phyloP scores from a whole-genome alignment of 2,888 invertebrate species.

The Synanthedon formicaeformis region DNA sequence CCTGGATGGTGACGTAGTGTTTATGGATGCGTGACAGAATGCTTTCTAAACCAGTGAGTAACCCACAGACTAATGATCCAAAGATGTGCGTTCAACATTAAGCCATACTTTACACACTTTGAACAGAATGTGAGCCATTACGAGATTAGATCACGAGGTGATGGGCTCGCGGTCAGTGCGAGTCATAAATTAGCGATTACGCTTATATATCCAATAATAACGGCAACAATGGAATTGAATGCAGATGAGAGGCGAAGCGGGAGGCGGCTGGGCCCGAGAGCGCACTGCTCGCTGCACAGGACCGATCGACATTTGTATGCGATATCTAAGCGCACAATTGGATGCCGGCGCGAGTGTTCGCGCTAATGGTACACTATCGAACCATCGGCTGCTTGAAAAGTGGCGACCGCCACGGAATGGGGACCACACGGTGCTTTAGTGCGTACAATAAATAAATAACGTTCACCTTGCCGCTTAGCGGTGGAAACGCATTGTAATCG shows the following conservation, averaged over 20 bases:
- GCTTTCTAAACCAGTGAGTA: too few relatives aligned
- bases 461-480: slow-evolving; percentile 15
- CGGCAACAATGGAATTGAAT: slow-evolving; percentile 69
- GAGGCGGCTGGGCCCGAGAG: slow-evolving; percentile 16
- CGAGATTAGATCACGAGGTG: slow-evolving; percentile 32
- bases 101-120: too few relatives aligned
- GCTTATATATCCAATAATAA: slow-evolving; percentile 57
- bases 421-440: slow-evolving; percentile 57
- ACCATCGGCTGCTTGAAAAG: slow-evolving; percentile 57
- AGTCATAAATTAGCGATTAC: slow-evolving; percentile 67
- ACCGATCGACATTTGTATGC: slow-evolving; percentile 69
- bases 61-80: too few relatives aligned
- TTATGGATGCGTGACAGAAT: too few relatives aligned
- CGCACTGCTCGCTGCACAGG: background rate
- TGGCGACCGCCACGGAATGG: slow-evolving; percentile 56
- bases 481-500: background rate
- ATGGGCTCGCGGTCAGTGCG: slow-evolving; percentile 34
- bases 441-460: slow-evolving; percentile 56
- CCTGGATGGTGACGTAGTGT: too few relatives aligned
- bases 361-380: slow-evolving; percentile 70
- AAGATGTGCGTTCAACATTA: too few relatives aligned
- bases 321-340: slow-evolving; percentile 70
- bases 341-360: slow-evolving; percentile 67
- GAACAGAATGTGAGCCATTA: slow-evolving; percentile 8
- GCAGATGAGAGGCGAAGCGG: slow-evolving; percentile 47